Conservation (phyloP, 2,888 invertebrate species). For the Lycophotia porphyrea region DNA sequence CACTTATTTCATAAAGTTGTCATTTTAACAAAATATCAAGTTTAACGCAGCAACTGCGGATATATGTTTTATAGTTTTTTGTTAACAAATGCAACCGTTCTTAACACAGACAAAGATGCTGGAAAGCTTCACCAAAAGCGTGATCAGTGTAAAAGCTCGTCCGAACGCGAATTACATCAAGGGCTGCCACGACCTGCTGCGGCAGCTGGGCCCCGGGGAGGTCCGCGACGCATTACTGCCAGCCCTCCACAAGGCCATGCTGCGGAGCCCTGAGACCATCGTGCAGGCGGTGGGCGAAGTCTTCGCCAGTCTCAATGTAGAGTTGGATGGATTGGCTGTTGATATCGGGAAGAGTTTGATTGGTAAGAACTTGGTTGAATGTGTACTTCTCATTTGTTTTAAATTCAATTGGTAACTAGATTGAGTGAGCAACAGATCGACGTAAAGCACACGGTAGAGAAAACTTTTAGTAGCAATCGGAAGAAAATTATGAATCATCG, state of each 20-base stretch:
- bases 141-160: conserved; percentile 94
- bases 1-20: neutral
- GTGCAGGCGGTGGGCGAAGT: conserved; percentile 95
- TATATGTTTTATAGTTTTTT: neutral
- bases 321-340: conserved; percentile 94
- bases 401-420: neutral
- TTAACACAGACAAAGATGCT: conserved; percentile 90
- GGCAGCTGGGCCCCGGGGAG: conserved; percentile 91
- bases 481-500: neutral
- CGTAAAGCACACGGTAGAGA: neutral
- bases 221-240: conserved; percentile 95
- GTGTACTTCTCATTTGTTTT: neutral
- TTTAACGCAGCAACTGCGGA: neutral
- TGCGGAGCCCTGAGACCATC: conserved; percentile 98
- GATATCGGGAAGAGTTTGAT: conserved; percentile 96
- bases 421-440: neutral
- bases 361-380: conserved; percentile 83
- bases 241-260: conserved; percentile 96
- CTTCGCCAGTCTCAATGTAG: conserved; percentile 92
- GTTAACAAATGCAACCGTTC: neutral
- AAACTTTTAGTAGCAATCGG: neutral
- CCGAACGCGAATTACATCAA: conserved; percentile 93
- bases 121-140: conserved; percentile 93
- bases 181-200: conserved; percentile 92
- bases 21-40: neutral